Evolutionary conservation across 2,888 invertebrate genomes (phyloP), one percentile per base, ranked within the genome.

Genomic region (Hydrotaea diabolus): DNA sequence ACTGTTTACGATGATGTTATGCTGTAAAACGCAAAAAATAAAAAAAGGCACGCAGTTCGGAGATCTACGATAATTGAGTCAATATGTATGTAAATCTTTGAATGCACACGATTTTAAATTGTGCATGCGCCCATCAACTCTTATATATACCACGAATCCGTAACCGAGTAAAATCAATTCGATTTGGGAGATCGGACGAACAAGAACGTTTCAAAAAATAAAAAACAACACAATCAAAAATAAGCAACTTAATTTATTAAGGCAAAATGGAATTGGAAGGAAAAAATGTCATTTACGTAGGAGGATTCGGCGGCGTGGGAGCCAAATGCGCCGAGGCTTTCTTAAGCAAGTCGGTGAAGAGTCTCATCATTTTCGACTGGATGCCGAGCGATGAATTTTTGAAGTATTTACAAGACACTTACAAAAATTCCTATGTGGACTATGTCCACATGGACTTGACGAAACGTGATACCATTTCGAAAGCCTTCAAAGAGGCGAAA

Each of bases 271-370:
- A 66, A 39, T 11, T 66, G 9, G n/a, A 66, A n/a, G 66, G 66
- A 21, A 88, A 86, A 64, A 87, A 86, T 69, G 85, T 87, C 0
- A 79, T 87, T 9, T 87, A 86, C 81, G 82, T 87, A 8, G 88
- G 88, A 15, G 88, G 88, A 17, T 88, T 87, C 69, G 88, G 88
- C 7, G 89, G 88, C 39, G 88, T 89, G 21, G 88, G 88, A 11
- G 85, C 43, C 21, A 80, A 62, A 17, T 76, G 82, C 73, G 83
- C 80, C 23, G 79, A 83, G 64, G 59, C 64, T 17, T 74, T 87
- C 4, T 39, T 66, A 8, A 66, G n/a, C 13, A 19, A 19, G 7
- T 31, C n/a, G 46, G 49, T 73, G n/a, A 66, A 89, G 89, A 87
- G 85, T 69, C 77, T 89, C 43, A 86, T 81, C 0, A 85, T 89